Base-by-base conservation (phyloP, 2,888 invertebrate species). In the Sinopyrophorus schimmeli region DNA sequence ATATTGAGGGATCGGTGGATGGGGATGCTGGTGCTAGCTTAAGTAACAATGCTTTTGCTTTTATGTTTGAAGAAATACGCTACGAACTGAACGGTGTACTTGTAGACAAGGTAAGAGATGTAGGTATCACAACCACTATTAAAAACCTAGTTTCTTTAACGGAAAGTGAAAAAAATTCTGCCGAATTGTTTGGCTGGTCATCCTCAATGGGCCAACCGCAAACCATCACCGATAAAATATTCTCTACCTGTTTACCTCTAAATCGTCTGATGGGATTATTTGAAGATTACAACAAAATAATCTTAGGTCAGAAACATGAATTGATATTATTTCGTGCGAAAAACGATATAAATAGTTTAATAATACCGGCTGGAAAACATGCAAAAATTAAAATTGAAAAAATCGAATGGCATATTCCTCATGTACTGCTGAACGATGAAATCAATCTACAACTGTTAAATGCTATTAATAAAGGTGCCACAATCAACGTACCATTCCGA, bases 401-500 rank as follows among this genome's bases (percentile, higher is more conserved):
- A 32, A 14, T 32, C 1, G 11, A 17, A 5, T 32, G 32, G 32
- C 4, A 14, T 18, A 20, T 32, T 12, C 32, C 32, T 3, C 32
- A 32, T 18, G 11, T 32, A 5, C 11, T 20, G 3, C 12, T 32
- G n/a, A 14, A 10, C 5, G 32, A 32, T n/a, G 46, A 58, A 54
- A 55, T 61, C 38, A 60, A 57, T 62, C 55, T 61, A 41, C 31
- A 23, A 55, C 23, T 62, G 39, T 31, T 54, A 28, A 57, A 43
- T 4, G 35, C 42, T 10, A 18, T 53, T 17, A 44, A 53, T 10
- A 34, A 28, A 38, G 42, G 34, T 21, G 30, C 3, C 3, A 26
- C 35, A 9, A 9, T 44, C n/a, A 23, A 47, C 10, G 20, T 54
- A 5, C 28, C 37, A 17, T 71, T 69, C 46, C 51, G 70, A 42